These are phyloP conservation scores for Plutomurus gul DNA, from an alignment of 1,140 invertebrate genomes.

Conservation along the genomic window DNA sequence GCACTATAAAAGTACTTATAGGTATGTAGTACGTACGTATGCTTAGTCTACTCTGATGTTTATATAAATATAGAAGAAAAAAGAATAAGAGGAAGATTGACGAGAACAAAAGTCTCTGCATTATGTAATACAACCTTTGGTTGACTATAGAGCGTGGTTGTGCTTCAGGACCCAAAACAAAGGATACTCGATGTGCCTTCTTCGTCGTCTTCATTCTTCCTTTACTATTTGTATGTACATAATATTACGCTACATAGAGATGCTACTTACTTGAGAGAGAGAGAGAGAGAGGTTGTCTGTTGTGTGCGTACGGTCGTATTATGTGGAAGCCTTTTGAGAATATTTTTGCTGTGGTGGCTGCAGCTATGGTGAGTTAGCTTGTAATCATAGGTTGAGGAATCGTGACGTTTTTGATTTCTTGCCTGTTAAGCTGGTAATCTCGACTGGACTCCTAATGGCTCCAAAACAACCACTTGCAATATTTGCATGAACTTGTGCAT, in stretches of 20 bases:
- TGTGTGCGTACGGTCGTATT: neutral
- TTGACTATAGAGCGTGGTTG: too few species aligned
- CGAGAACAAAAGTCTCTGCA: too few species aligned
- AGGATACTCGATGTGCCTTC: too few species aligned
- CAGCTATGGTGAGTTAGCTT: conserved; percentile 28
- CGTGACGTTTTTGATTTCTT: conserved; percentile 53
- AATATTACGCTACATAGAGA: too few species aligned
- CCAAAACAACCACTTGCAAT: conserved; percentile 38
- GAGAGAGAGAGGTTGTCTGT: neutral
- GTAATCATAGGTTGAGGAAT: conserved; percentile 46
- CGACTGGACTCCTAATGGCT: conserved; percentile 40
- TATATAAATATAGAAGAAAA: too few species aligned
- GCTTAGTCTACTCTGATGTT: too few species aligned
- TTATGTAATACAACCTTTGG: too few species aligned
- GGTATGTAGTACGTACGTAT: neutral
- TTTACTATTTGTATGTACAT: too few species aligned
- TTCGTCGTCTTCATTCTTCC: too few species aligned
- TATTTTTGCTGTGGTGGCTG: conserved; percentile 7
- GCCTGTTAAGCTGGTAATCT: conserved; percentile 50
- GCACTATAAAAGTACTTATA: too few species aligned
- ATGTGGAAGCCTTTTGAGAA: conserved; percentile 12
- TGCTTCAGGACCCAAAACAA: neutral
- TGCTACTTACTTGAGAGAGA: neutral
- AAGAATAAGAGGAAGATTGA: too few species aligned
- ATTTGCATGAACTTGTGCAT: conserved; percentile 53